Conservation (phyloP, 2,113 vertebrate species). For the Grantiella picta region DNA sequence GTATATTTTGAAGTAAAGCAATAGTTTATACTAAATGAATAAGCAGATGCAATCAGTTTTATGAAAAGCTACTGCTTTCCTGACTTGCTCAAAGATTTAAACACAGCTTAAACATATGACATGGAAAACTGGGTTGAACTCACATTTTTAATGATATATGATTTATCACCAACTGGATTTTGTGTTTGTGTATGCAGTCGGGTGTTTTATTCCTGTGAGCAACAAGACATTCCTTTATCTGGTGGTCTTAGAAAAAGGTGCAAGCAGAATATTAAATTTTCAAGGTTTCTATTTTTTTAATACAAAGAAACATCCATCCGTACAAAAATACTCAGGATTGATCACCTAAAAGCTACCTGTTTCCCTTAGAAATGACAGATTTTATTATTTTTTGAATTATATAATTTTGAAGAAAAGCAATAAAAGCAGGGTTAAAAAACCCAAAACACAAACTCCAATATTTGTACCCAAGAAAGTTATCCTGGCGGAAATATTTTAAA, state of each 20-base stretch:
- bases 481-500: background rate
- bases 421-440: background rate
- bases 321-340: background rate
- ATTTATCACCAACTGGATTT: background rate
- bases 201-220: background rate
- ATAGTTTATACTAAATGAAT: conserved; percentile 37
- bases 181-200: background rate
- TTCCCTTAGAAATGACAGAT: background rate
- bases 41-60: conserved; percentile 38
- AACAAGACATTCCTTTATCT: background rate
- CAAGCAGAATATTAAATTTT: background rate
- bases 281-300: background rate
- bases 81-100: conserved; percentile 27
- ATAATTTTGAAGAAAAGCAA: background rate
- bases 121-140: background rate
- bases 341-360: background rate
- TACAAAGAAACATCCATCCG: background rate
- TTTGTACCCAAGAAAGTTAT: background rate
- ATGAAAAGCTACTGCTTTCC: conserved; percentile 36
- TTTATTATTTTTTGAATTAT: background rate
- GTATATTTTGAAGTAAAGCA: background rate
- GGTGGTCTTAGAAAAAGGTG: background rate
- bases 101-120: conserved; percentile 9
- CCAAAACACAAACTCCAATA: background rate
- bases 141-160: conserved; percentile 20